Percentiles rank a stretch among this genome's conserved stretches.
phyloP scores from a whole-genome alignment of 2,888 invertebrate species.

The Sceliomorpha sp. region DNA sequence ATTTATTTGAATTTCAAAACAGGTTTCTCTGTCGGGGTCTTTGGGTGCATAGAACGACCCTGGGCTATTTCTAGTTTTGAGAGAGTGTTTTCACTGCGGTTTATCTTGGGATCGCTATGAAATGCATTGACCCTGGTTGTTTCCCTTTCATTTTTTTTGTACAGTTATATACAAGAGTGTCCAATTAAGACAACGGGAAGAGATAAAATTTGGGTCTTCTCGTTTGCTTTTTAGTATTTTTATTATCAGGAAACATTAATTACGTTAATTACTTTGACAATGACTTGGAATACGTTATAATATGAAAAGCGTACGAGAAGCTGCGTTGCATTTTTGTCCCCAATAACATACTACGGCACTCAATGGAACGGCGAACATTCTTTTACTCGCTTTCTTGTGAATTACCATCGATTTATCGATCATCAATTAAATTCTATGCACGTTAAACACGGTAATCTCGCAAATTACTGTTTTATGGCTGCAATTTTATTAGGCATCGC shows the following conservation, averaged over 20 bases:
- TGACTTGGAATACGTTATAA: background rate
- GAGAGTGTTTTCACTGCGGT: slow-evolving; percentile 1
- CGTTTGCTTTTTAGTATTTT: too few relatives aligned
- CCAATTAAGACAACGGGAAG: too few relatives aligned
- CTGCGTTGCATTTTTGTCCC: slow-evolving; percentile 16
- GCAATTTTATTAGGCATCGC: background rate
- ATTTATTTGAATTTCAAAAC: too few relatives aligned
- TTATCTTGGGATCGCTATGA: background rate
- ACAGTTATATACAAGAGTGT: too few relatives aligned
- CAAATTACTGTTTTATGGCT: slow-evolving; percentile 1
- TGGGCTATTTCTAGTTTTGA: slow-evolving; percentile 3
- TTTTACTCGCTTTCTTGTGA: slow-evolving; percentile 11
- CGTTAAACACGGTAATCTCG: background rate
- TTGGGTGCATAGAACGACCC: background rate
- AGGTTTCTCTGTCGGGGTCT: too few relatives aligned
- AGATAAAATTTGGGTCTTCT: background rate
- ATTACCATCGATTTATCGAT: slow-evolving; percentile 22
- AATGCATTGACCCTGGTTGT: too few relatives aligned
- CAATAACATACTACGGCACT: slow-evolving; percentile 13
- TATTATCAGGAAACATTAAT: too few relatives aligned
- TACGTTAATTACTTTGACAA: slow-evolving; percentile 3
- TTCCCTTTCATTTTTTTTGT: background rate
- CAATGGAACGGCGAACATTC: slow-evolving; percentile 11
- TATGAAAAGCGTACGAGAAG: too few relatives aligned
- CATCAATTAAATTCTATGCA: slow-evolving; percentile 6